Conservation (phyloP, 2,888 invertebrate species). For the Tiphia femorata region DNA sequence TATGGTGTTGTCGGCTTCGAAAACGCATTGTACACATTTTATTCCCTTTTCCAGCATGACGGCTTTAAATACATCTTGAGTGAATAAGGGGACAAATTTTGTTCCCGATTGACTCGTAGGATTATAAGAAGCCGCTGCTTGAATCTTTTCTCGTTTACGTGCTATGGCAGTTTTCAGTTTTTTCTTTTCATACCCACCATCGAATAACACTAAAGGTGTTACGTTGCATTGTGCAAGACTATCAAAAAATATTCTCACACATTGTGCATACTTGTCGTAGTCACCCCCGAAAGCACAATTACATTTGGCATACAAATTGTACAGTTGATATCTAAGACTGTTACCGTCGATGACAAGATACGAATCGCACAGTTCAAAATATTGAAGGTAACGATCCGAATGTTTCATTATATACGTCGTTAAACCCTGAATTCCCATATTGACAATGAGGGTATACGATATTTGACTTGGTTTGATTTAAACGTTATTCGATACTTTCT, state of each 20-base stretch:
- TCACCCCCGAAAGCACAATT: slow-evolving; percentile 88
- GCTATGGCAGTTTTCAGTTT: slow-evolving; percentile 78
- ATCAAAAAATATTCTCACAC: slow-evolving; percentile 78
- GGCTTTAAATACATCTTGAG: slow-evolving; percentile 82
- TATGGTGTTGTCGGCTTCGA: slow-evolving; percentile 92
- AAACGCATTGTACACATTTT: slow-evolving; percentile 80
- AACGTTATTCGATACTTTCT: too few relatives aligned
- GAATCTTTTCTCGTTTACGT: slow-evolving; percentile 75
- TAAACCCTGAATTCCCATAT: slow-evolving; percentile 89
- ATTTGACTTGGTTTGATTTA: too few relatives aligned
- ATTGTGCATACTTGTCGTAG: slow-evolving; percentile 81
- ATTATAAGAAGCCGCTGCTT: slow-evolving; percentile 69
- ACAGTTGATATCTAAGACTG: slow-evolving; percentile 80
- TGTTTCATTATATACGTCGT: slow-evolving; percentile 82
- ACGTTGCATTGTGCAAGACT: slow-evolving; percentile 79
- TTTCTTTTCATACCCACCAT: slow-evolving; percentile 81
- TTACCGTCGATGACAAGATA: slow-evolving; percentile 86
- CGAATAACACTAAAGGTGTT: slow-evolving; percentile 81
- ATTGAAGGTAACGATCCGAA: slow-evolving; percentile 76
- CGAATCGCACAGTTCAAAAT: slow-evolving; percentile 76
- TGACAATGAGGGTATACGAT: slow-evolving; percentile 18
- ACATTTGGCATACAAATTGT: slow-evolving; percentile 73
- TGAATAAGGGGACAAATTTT: slow-evolving; percentile 81
- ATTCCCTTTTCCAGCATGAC: slow-evolving; percentile 77
- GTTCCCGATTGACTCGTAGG: slow-evolving; percentile 72